Conservation (phyloP, 1,140 invertebrate species). For the Vanessa tameamea region DNA sequence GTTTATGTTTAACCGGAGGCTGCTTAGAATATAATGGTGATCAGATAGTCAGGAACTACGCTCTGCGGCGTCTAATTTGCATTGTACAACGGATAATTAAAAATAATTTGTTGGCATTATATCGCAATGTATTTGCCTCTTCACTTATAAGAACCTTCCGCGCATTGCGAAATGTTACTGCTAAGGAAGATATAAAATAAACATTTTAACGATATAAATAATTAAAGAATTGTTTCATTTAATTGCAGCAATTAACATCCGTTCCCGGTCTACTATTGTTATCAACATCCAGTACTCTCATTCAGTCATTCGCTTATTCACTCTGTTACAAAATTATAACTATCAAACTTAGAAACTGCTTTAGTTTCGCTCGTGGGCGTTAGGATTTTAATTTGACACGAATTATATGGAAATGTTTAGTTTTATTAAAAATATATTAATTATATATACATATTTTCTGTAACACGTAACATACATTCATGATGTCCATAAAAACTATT, state of each 20-base stretch:
- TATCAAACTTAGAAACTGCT: too few relatives aligned
- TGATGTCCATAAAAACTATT: too few relatives aligned
- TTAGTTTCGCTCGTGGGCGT: too few relatives aligned
- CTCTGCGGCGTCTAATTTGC: slow-evolving; percentile 26
- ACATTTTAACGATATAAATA: not conserved
- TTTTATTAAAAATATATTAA: too few relatives aligned
- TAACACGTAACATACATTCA: too few relatives aligned
- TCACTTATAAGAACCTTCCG: slow-evolving; percentile 16
- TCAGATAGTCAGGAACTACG: slow-evolving; percentile 33
- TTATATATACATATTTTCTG: too few relatives aligned
- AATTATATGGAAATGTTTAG: too few relatives aligned
- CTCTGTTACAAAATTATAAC: too few relatives aligned
- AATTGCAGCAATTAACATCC: not conserved
- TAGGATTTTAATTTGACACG: too few relatives aligned
- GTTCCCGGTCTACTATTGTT: not conserved
- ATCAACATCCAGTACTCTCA: too few relatives aligned
- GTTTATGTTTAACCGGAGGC: slow-evolving; percentile 12
- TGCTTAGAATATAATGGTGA: slow-evolving; percentile 27
- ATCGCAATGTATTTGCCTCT: slow-evolving; percentile 7
- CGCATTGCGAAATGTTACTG: slow-evolving; percentile 10
- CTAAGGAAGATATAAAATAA: slow-evolving; percentile 14
- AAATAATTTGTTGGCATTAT: slow-evolving; percentile 15
- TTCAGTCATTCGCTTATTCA: too few relatives aligned
- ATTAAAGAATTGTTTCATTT: not conserved
- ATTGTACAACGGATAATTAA: slow-evolving; percentile 32